Base-by-base conservation (phyloP, 2,113 vertebrate species). In the Varanus komodoensis region DNA sequence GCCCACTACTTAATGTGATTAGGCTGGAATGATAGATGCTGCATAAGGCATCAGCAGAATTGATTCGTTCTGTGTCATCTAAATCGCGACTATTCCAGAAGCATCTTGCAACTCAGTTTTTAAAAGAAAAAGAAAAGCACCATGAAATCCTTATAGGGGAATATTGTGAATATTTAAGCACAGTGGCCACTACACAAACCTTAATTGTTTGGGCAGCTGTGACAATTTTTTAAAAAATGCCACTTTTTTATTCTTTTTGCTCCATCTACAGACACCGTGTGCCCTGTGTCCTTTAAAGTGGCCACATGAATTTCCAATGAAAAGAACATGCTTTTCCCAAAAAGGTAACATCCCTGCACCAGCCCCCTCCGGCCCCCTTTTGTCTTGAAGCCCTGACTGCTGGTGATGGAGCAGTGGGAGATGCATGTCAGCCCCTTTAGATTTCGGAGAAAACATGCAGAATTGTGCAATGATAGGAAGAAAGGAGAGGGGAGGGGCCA, bases 1-100 rank as follows among this genome's bases (percentile, higher is more conserved):
- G 50, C 8, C 32, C 12, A 81, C 32, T 69, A 69, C 77, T 80
- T 81, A 81, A 77, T 54, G 15, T 64, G 15, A 82, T 88, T 81
- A 88, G 50, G 32, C 50, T 71, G 19, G 48, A 57, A 73, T 57
- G 50, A 88, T 73, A 54, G 48, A 82, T 88, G 78, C n/a, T 88
- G 82, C 82, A 71, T 88, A 67, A 73, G 29, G 48, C 87, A 54
- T 50, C 87, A 88, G 73, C 29, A 82, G 79, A 88, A 88, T 82
- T 52, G 23, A 82, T 88, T 88, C 17, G 32, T 52, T 79, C 77
- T 80, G 29, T 81, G 77, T 73, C 69, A 82, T 88, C 73, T 73
- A 57, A 57, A 73, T 29, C 78, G 38, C 32, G 54, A 25, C 48
- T 69, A 54, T 81, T 69, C 64, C 44, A 44, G 87, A 88, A 88